A percentile compares a stretch with the other conserved stretches of the same genome.
Evolutionary conservation across 1,140 invertebrate species (phyloP).

Genomic region (Neodiprion pinetum): DNA sequence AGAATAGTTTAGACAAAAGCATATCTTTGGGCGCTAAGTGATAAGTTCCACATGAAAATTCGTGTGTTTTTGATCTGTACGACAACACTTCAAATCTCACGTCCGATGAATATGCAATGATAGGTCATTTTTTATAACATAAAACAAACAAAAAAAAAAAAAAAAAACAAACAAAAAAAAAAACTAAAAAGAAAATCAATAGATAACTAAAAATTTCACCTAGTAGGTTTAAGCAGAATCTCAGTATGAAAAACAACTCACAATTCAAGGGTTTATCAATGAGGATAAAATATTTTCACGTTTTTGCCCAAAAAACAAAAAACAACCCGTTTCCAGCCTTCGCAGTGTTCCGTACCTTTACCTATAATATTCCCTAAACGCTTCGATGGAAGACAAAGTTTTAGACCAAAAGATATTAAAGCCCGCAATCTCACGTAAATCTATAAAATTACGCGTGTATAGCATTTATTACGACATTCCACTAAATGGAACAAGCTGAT

Average conservation of each 20-base stretch:
- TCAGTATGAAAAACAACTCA: background rate
- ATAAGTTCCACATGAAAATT: background rate
- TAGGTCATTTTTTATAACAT: background rate
- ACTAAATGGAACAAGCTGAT: background rate
- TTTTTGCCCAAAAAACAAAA: background rate
- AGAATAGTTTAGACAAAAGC: conserved; percentile 3
- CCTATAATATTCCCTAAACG: no score
- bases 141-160: background rate
- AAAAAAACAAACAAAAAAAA: no score
- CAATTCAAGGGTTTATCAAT: background rate
- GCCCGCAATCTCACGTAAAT: background rate
- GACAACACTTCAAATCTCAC: background rate
- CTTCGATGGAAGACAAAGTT: background rate
- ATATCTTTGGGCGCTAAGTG: background rate
- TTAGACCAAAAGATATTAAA: no score
- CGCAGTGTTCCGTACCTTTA: background rate
- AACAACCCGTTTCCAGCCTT: background rate
- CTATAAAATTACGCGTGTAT: background rate
- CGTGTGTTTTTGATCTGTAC: background rate
- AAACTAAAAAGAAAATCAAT: no score
- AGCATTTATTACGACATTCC: background rate
- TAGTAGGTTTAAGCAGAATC: background rate
- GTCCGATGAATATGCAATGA: background rate
- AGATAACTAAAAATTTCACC: background rate
- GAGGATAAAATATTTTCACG: background rate